Conservation (phyloP, 2,888 invertebrate genomes). For the Cybosia mesomella region DNA sequence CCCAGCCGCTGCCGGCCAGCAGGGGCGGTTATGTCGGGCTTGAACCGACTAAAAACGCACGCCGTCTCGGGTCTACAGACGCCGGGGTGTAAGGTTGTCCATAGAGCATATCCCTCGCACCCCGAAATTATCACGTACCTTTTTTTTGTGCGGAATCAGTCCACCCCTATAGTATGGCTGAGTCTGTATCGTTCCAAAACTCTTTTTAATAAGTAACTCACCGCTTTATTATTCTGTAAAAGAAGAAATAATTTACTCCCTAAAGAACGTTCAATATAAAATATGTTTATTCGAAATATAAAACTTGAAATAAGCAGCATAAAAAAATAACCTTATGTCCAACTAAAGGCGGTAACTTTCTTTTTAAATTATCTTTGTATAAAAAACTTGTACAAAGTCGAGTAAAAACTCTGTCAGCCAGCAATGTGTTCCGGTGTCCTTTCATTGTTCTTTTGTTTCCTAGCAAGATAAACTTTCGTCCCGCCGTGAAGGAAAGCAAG, state of each 20-base stretch:
- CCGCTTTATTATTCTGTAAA: background rate
- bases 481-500: conserved; percentile 47
- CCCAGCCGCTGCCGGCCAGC: too few species aligned
- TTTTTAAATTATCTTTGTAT: conserved; percentile 28
- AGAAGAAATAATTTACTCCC: background rate
- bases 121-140: too few species aligned
- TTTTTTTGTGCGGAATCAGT: too few species aligned
- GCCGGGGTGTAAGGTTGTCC: too few species aligned
- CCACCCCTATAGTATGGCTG: background rate
- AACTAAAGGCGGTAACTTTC: conserved; percentile 19
- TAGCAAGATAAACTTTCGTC: conserved; percentile 57
- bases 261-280: conserved; percentile 1
- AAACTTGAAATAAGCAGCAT: conserved; percentile 18
- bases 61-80: too few species aligned
- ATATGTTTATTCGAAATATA: conserved; percentile 13
- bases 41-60: too few species aligned
- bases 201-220: background rate
- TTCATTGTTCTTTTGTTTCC: conserved; percentile 55
- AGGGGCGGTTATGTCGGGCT: too few species aligned
- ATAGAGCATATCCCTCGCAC: too few species aligned
- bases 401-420: conserved; percentile 44
- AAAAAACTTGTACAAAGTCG: conserved; percentile 42
- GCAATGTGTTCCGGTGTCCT: conserved; percentile 53
- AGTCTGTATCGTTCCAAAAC: background rate
- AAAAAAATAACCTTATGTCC: conserved; percentile 8